These are phyloP conservation scores for Pterostichus madidus DNA, from an alignment of 2,888 invertebrate genomes.

Conservation along the genomic window DNA sequence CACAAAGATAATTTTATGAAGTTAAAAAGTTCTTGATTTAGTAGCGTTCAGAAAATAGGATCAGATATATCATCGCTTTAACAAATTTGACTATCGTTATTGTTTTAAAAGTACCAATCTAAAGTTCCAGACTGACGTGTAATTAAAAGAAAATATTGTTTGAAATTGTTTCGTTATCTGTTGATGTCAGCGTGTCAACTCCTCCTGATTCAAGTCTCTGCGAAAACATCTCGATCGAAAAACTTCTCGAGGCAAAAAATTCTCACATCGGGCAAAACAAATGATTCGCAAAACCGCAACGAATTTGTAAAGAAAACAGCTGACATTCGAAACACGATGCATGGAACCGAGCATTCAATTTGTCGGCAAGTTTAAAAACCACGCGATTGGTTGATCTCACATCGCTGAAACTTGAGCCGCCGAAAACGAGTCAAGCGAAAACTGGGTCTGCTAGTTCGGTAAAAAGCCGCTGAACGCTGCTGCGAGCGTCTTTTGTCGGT, in stretches of 20 bases:
- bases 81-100: too few relatives aligned
- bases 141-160: background rate
- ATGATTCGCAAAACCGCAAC: slow-evolving; percentile 46
- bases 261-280: slow-evolving; percentile 43
- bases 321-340: slow-evolving; percentile 53
- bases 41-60: too few relatives aligned
- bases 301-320: slow-evolving; percentile 50
- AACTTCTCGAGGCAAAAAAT: slow-evolving; percentile 28
- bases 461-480: slow-evolving; percentile 10
- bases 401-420: slow-evolving; percentile 5
- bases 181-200: slow-evolving; percentile 5
- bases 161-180: background rate
- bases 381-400: slow-evolving; percentile 41
- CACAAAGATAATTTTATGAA: too few relatives aligned
- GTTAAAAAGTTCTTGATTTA: too few relatives aligned
- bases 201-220: slow-evolving; percentile 8
- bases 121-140: too few relatives aligned
- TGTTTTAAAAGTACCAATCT: too few relatives aligned
- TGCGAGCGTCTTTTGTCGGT: slow-evolving; percentile 11
- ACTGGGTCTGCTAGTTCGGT: slow-evolving; percentile 33
- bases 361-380: slow-evolving; percentile 56
- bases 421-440: slow-evolving; percentile 31
- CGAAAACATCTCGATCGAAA: slow-evolving; percentile 28
- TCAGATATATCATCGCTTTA: too few relatives aligned
- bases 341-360: slow-evolving; percentile 51